Evolutionary conservation across 2,797 vertebrate genomes (phyloP), one percentile per base, ranked within the genome.

Genomic region (Onychomys leucogaster): DNA sequence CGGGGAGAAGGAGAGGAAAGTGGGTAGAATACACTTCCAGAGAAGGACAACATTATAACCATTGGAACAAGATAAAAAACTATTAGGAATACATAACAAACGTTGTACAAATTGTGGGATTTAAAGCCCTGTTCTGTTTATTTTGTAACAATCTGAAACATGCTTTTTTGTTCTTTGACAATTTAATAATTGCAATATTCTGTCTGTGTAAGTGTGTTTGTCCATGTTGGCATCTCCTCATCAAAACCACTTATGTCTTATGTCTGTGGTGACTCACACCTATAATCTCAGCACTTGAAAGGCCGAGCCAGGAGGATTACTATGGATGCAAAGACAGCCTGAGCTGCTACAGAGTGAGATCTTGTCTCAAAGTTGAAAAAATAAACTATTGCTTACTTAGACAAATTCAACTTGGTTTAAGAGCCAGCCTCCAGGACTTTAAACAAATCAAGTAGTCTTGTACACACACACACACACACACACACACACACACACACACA

Each of bases 1-100:
- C 69, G 16, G 11, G 1, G 25, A 76, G n/a, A 71, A 25, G 5
- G 37, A 25, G 65, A 49, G 34, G 12, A 81, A 81, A 41, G 25
- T 63, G 13, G 29, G 84, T 29, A 46, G 87, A 49, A 84, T 81
- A 88, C 2, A 71, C 49, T 92, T 27, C 37, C 69, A 67, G 46
- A 88, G 73, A 84, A 76, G 25, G 71, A 76, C 69, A 63, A n/a
- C 82, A 46, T 29, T 43, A 34, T 85, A 71, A 77, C 88, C 75
- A 84, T 73, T 90, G 55, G 49, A 94, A 89, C 63, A 78, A 96
- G 19, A 94, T 71, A 84, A 91, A 91, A 93, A 94, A 92, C 37
- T 76, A 27, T 85, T 94, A 82, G 80, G 65, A 77, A 82, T 89
- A 77, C n/a, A 29, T 59, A 82, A 75, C 37, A 90, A 81, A 13